phyloP scores from a whole-genome alignment of 1,140 invertebrate genomes.

The Lutraria rhynchaena region DNA sequence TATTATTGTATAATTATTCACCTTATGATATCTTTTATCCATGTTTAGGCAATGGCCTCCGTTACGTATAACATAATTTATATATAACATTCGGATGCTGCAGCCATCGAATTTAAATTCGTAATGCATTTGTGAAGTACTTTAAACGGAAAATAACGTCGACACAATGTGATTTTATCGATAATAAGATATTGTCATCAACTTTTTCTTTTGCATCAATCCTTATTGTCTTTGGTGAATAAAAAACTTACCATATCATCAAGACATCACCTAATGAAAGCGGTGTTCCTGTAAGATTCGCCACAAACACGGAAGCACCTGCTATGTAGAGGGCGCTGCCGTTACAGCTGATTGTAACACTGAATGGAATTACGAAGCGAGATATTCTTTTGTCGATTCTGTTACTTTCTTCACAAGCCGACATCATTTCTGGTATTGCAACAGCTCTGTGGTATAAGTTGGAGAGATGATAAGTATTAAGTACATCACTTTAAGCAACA shows the following conservation, averaged over 20 bases:
- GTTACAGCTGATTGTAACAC: constrained; percentile 97
- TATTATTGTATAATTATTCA: too few relatives aligned
- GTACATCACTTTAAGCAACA: not conserved
- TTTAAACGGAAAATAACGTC: too few relatives aligned
- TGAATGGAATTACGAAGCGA: constrained; percentile 93
- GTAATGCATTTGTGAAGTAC: too few relatives aligned
- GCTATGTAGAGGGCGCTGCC: constrained; percentile 95
- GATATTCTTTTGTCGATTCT: constrained; percentile 64
- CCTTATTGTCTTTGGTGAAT: too few relatives aligned
- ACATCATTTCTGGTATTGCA: constrained; percentile 72
- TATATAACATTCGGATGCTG: too few relatives aligned
- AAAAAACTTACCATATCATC: constrained; percentile 87
- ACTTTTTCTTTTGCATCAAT: too few relatives aligned
- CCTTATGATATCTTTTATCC: too few relatives aligned
- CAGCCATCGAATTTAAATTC: too few relatives aligned
- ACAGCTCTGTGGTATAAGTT: constrained; percentile 62
- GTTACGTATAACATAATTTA: too few relatives aligned
- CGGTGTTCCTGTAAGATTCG: constrained; percentile 93
- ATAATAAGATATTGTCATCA: too few relatives aligned
- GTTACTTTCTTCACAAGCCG: constrained; percentile 64
- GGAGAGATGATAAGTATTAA: not conserved
- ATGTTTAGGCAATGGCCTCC: too few relatives aligned
- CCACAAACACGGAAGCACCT: constrained; percentile 94
- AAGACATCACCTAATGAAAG: constrained; percentile 85
- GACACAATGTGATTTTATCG: too few relatives aligned